Base-by-base conservation (phyloP, 2,888 invertebrate genomes). In the Acronicta psi region DNA sequence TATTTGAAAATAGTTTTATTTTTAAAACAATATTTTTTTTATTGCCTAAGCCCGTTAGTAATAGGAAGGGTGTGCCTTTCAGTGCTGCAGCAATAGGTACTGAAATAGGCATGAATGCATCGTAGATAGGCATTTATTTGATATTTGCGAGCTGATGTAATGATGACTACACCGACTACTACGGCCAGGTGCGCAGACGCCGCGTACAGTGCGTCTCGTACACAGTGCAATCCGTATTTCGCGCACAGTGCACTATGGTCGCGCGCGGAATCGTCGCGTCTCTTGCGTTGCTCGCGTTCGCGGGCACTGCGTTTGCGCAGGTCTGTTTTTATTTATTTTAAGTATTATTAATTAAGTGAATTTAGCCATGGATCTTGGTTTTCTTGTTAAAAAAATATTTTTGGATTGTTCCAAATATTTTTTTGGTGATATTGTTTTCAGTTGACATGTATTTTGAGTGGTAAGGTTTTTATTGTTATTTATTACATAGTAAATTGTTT, bases 181-280 rank as follows among this genome's bases (percentile, higher is more conserved):
- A 29, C 7, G 50, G 46, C 43, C 58, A 68, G 59, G 72, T 73
- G 68, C 59, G 64, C 59, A 2, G 2, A 16, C 45, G 31, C 50
- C 62, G 37, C 54, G 50, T 10, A 29, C 25, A 53, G 53, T 64
- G 64, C 68, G 46, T 37, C 20, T 46, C 37, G 25, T 36, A 16
- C n/a, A 17, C 56, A 25, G 57, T 66, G 60, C 61, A 52, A 55
- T 59, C 47, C 72, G 69, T 29, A 29, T 29, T 29, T 29, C 29
- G 29, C 61, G 61, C 58, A 65, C 83, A 75, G 82, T 87, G 84
- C 86, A 85, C 67, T 55, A 89, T 89, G 89, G 61, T 73, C 77
- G 80, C 80, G 83, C 84, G 82, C 69, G 75, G 72, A 57, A 66
- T 64, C 34, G 44, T 77, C 69, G 84, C 83, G 81, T 79, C 75